Base-by-base conservation (phyloP, 2,113 vertebrate species). In the Colossoma macropomum region DNA sequence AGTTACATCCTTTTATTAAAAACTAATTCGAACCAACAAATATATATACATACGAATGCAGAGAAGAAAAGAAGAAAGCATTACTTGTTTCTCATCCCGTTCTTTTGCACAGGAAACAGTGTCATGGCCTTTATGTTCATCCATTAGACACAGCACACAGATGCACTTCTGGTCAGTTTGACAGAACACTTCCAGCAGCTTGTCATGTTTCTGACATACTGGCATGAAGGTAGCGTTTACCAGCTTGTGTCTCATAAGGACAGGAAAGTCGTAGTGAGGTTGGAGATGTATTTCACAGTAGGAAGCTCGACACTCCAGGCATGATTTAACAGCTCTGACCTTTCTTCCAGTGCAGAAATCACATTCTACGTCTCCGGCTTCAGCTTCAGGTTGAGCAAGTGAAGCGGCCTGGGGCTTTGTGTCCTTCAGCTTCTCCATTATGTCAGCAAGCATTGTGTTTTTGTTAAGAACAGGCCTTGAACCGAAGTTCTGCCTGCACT, bases 171-270 rank as follows among this genome's bases (percentile, higher is more conserved):
- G 83, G 28, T 90, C 87, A 0, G 84, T 86, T 19, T 80, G 59
- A 78, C 87, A 90, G 84, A 75, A 90, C 10, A 81, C 82, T 75
- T 90, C 89, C 45, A 88, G 76, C 13, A 84, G 77, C 66, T 85
- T 88, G 10, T 85, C 77, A 13, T 90, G 89, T 65, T 71, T 77
- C 23, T 63, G 28, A 50, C 87, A 89, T 0, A 32, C 65, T 62
- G 17, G 75, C 10, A 84, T 82, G 8, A 17, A 21, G 16, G 21
- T 25, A 63, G 85, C 59, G 28, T 76, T 54, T 1, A 89, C 81
- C 68, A 89, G 56, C 45, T 75, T 75, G 72, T 87, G 87, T 62
- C 69, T 85, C 48, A 15, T 66, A 12, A 85, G 79, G 19, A 79
- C 79, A 48, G 75, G 83, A 59, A 85, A 3, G 19, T 82, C 30